Base-by-base conservation (phyloP, 1,140 invertebrate species). In the Ceratina australensis region DNA sequence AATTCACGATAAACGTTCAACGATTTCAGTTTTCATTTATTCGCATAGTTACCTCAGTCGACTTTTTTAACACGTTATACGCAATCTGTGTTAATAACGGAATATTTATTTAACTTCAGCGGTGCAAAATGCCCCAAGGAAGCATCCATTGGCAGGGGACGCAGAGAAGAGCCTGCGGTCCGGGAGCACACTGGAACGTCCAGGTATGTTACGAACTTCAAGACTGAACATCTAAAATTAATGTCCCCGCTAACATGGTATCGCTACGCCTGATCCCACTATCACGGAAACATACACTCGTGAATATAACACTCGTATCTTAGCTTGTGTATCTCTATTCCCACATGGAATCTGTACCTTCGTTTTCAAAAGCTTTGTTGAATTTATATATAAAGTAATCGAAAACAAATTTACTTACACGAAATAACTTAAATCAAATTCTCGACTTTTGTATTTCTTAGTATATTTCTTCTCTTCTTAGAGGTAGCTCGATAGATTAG, bases 101-200 rank as follows among this genome's bases (percentile, higher is more conserved):
- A 72, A 15, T 47, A 63, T 78, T 57, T 52, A 33, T 81, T 72
- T 54, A 49, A 65, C 78, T 81, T 85, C 56, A 90, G 87, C 72
- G 87, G 72, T 68, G 76, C 88, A 92, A 85, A 78, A 92, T 92
- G 91, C 90, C 90, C 80, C 90, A 92, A 80, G 90, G 89, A 86
- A 91, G 88, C 78, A 82, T 90, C 59, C 89, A 92, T 65, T 92
- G 89, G 87, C 92, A 92, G 79, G 92, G 91, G 71, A 92, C 91
- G 73, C 91, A 92, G 84, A 91, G 92, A 86, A 89, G 91, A 89
- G 89, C 92, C 66, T 92, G 89, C 80, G 91, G 82, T 64, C 91
- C 92, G 81, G 91, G 91, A 72, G 89, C 91, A 22, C 87, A 92
- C 78, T 92, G 92, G 91, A 92, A 92, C 50, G 91, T 92, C 28